A percentile compares a stretch with the other conserved stretches of the same genome.
phyloP scores from a whole-genome alignment of 2,888 invertebrate species.

The Camponotus fellah region DNA sequence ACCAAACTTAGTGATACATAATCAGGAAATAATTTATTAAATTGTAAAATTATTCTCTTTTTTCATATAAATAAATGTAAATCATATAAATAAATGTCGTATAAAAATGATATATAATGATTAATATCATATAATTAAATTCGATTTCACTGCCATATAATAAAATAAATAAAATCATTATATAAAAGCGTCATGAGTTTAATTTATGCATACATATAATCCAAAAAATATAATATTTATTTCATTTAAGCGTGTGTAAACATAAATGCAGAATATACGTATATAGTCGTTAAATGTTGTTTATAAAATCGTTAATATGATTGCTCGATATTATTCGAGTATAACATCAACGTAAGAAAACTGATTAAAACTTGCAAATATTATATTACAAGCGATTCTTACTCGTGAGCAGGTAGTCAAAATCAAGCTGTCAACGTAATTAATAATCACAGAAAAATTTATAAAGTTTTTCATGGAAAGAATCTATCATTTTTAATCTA shows the following conservation, averaged over 20 bases:
- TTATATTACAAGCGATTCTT: not conserved
- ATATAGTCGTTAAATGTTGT: not conserved
- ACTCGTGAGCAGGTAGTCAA: not conserved
- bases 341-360: not conserved
- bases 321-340: slow-evolving; percentile 3
- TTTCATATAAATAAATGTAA: not conserved
- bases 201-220: slow-evolving; percentile 34
- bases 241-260: slow-evolving; percentile 5
- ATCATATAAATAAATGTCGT: not conserved
- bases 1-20: slow-evolving; percentile 58
- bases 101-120: not conserved
- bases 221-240: slow-evolving; percentile 18
- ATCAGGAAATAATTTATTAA: not conserved
- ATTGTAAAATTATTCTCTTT: not conserved
- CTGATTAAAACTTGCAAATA: not conserved
- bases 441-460: not conserved
- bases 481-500: not conserved
- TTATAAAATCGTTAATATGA: not conserved
- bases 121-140: not conserved
- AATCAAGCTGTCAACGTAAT: not conserved
- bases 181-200: slow-evolving; percentile 42
- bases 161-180: slow-evolving; percentile 47
- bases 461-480: not conserved
- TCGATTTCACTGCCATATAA: not conserved
- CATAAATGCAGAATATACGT: slow-evolving; percentile 28